These are phyloP conservation scores for Malthinus seriepunctatus DNA, from an alignment of 2,888 invertebrate genomes.

Conservation along the genomic window DNA sequence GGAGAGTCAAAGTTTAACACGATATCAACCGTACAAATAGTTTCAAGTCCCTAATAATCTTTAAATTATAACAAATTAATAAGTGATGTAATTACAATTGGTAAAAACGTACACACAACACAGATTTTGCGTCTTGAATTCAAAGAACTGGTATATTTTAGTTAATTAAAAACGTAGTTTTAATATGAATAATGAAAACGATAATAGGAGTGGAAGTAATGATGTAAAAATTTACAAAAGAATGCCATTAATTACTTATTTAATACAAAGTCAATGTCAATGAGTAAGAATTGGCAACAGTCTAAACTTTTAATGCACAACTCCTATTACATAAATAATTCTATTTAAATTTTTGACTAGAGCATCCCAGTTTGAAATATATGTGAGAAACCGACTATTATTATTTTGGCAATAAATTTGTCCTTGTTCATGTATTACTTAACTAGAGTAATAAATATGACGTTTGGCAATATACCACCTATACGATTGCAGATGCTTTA, in stretches of 20 bases:
- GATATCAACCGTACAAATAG: too few species aligned
- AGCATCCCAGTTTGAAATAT: conserved; percentile 1
- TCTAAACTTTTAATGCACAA: conserved; percentile 14
- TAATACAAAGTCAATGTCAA: conserved; percentile 11
- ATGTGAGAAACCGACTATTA: not conserved
- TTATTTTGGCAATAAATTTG: conserved; percentile 15
- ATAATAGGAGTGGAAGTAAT: too few species aligned
- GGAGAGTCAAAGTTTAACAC: too few species aligned
- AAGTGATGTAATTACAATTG: too few species aligned
- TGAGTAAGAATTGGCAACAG: conserved; percentile 10
- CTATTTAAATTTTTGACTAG: conserved; percentile 1
- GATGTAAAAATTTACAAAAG: not conserved
- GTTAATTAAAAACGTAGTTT: too few species aligned
- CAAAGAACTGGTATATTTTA: too few species aligned
- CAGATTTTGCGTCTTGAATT: too few species aligned
- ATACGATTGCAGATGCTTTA: too few species aligned
- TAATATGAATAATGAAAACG: too few species aligned
- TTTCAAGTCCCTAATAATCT: too few species aligned
- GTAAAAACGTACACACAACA: too few species aligned
- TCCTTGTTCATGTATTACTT: conserved; percentile 11
- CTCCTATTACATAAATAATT: conserved; percentile 17
- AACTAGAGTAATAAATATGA: not conserved
- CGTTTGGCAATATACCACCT: not conserved
- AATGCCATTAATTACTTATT: conserved; percentile 7
- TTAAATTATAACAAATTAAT: too few species aligned